Evolutionary conservation across 2,113 vertebrate genomes (phyloP).

Genomic region (Phaethornis superciliosus): DNA sequence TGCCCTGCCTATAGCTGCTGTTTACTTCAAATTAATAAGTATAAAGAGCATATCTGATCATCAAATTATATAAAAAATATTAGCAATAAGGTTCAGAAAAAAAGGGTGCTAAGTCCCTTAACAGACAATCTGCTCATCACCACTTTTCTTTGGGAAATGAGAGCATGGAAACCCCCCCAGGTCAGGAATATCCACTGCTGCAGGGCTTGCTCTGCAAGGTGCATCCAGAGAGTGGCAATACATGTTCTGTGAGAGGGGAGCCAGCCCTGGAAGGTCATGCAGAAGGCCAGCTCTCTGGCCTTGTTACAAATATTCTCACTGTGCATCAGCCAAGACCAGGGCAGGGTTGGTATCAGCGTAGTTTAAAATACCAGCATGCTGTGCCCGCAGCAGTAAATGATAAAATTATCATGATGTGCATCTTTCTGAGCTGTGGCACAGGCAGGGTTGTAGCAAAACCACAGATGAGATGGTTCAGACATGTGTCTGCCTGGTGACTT

Average conservation of each 20-base stretch:
- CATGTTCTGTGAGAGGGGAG: neutral
- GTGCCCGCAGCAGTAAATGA: accelerated
- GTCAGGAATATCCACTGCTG: neutral
- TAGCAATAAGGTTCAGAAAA: neutral
- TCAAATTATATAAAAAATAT: neutral
- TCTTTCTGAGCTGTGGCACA: neutral
- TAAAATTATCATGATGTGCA: neutral
- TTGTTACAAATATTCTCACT: neutral
- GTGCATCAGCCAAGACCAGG: neutral
- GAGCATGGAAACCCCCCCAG: neutral
- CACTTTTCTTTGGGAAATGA: neutral
- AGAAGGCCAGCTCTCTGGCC: neutral
- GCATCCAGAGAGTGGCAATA: neutral
- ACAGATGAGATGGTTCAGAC: neutral
- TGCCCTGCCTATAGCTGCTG: neutral
- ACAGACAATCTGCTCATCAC: neutral
- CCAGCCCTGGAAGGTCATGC: neutral
- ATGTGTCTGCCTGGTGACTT: neutral
- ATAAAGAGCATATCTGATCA: neutral
- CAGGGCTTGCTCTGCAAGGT: neutral
- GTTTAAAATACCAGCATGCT: neutral
- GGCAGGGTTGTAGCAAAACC: neutral
- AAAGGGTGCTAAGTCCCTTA: no score
- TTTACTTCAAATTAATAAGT: neutral
- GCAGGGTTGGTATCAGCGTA: neutral